A percentile compares a stretch with the other conserved stretches of the same genome.
Evolutionary conservation across 2,888 invertebrate genomes (phyloP).

Genomic region (Mystacides longicornis): DNA sequence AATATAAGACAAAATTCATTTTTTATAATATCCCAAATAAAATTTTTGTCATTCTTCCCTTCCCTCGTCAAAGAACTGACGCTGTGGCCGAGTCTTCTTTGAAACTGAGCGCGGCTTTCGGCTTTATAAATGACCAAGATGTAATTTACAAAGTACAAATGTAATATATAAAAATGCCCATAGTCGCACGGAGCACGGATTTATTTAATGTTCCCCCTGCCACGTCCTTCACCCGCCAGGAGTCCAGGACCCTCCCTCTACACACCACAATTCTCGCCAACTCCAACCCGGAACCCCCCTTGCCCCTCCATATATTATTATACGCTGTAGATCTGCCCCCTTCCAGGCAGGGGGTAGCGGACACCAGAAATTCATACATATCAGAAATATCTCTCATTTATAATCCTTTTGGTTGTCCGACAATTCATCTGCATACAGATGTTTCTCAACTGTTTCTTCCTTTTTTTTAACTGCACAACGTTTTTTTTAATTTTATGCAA

Average conservation of each 20-base stretch:
- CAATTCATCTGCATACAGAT: neutral
- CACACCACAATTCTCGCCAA: neutral
- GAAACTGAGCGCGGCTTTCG: no score
- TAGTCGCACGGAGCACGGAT: neutral
- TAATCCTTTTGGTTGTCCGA: constrained; percentile 2
- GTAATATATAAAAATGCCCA: neutral
- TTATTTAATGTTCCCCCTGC: neutral
- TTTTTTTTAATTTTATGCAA: no score
- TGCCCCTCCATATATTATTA: no score
- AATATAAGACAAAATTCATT: no score
- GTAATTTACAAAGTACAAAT: no score
- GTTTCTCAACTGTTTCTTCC: neutral
- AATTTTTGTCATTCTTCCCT: no score
- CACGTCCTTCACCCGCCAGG: neutral
- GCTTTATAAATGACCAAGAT: no score
- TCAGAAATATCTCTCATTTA: constrained; percentile 2
- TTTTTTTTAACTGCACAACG: no score
- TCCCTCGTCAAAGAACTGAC: no score
- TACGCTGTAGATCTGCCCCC: neutral
- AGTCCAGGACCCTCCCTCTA: neutral
- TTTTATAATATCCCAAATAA: no score
- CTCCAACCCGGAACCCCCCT: neutral
- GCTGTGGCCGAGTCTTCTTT: no score
- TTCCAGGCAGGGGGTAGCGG: neutral
- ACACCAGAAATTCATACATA: constrained; percentile 2